Percentiles rank a stretch among this genome's conserved stretches.
phyloP scores from a whole-genome alignment of 2,797 vertebrate genomes.

The Lates japonicus region DNA sequence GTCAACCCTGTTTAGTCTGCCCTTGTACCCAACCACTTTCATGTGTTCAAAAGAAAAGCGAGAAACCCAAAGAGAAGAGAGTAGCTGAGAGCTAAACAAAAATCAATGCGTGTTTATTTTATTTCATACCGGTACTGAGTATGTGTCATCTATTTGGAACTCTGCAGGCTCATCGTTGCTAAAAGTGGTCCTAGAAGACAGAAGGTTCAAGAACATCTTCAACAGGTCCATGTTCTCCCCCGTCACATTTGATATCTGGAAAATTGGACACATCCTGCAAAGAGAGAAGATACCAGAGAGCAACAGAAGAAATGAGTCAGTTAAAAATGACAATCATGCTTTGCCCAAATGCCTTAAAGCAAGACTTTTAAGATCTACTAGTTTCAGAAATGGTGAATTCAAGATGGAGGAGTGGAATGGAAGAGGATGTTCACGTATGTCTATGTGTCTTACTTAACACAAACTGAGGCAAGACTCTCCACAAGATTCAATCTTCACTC shows the following conservation, averaged over 20 bases:
- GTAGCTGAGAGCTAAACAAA: neutral
- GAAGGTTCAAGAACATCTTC: slow-evolving; percentile 98
- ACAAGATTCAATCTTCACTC: neutral
- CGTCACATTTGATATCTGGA: slow-evolving; percentile 98
- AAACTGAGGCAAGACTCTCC: neutral
- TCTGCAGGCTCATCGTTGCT: slow-evolving; percentile 96
- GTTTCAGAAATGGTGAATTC: neutral
- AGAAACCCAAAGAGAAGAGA: neutral
- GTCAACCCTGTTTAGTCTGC: slow-evolving; percentile 9
- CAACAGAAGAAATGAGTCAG: neutral
- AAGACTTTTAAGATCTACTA: neutral
- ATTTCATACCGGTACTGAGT: slow-evolving; percentile 92
- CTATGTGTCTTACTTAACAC: no score
- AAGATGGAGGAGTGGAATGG: no score
- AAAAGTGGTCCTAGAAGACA: slow-evolving; percentile 94
- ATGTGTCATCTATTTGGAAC: slow-evolving; percentile 99
- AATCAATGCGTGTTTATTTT: neutral
- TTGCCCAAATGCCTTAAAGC: neutral
- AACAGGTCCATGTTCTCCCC: slow-evolving; percentile 97
- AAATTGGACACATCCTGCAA: slow-evolving; percentile 95
- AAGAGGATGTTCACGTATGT: neutral
- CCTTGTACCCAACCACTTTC: neutral
- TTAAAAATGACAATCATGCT: neutral
- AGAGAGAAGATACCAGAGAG: neutral
- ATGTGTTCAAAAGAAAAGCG: neutral